Percentiles rank a stretch among this genome's conserved stretches.
phyloP scores from a whole-genome alignment of 1,140 invertebrate species.

The Temnothorax curvispinosus region DNA sequence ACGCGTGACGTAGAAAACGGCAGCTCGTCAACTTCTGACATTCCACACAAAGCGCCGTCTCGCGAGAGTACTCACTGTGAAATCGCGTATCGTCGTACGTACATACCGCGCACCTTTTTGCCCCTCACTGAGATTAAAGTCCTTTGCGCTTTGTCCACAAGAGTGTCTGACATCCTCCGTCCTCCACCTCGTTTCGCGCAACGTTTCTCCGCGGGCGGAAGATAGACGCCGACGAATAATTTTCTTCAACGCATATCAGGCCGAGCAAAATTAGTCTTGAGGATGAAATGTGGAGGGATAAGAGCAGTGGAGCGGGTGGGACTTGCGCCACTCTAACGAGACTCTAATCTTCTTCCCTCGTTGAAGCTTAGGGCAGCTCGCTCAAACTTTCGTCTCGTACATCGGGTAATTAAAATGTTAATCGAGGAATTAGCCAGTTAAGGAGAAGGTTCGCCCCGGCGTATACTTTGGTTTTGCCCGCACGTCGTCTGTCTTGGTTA shows the following conservation, averaged over 20 bases:
- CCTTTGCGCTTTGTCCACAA: constrained; percentile 41
- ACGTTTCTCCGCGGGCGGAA: constrained; percentile 7
- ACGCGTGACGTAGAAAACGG: not conserved
- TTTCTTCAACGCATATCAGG: constrained; percentile 55
- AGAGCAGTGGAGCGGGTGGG: not conserved
- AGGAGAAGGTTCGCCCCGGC: constrained; percentile 24
- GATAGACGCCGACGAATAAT: constrained; percentile 55
- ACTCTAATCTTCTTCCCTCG: constrained; percentile 70
- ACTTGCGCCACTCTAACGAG: constrained; percentile 62
- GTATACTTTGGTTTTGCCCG: constrained; percentile 40
- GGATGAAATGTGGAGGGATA: constrained; percentile 63
- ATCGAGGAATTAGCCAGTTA: constrained; percentile 66
- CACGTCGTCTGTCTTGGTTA: constrained; percentile 53
- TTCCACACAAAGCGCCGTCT: constrained; percentile 30
- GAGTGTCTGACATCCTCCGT: constrained; percentile 12
- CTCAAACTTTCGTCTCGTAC: constrained; percentile 55
- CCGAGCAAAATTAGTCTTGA: constrained; percentile 55
- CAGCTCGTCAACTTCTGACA: constrained; percentile 24
- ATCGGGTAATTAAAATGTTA: constrained; percentile 71
- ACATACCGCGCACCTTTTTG: constrained; percentile 19
- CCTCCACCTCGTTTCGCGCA: not conserved
- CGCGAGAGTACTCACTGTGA: constrained; percentile 24
- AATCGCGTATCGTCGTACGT: constrained; percentile 30
- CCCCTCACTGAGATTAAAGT: constrained; percentile 42
- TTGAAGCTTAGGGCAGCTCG: constrained; percentile 50